Conservation (phyloP, 1,140 invertebrate genomes). For the Drosophila kanapiae region DNA sequence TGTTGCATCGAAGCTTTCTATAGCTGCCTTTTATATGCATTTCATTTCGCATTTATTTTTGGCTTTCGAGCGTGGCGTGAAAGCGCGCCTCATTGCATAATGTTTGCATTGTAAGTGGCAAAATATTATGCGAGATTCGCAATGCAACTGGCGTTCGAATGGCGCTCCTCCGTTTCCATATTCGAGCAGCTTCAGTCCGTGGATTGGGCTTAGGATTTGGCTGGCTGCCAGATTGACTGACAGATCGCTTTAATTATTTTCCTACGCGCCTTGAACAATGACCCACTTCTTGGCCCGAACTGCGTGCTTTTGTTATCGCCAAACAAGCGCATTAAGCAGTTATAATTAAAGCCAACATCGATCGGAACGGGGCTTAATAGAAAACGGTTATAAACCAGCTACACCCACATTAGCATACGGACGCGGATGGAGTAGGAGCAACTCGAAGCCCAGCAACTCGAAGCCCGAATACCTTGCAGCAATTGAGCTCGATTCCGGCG, state of each 20-base stretch:
- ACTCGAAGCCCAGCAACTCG: no score
- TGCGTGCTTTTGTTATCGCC: conserved; percentile 25
- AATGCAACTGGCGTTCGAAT: conserved; percentile 17
- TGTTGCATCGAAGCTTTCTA: conserved; percentile 61
- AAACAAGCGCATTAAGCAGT: conserved; percentile 54
- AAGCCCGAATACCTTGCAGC: conserved; percentile 35
- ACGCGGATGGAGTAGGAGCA: not conserved
- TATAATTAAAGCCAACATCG: conserved; percentile 62
- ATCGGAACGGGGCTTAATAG: conserved; percentile 39
- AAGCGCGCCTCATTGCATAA: conserved; percentile 61
- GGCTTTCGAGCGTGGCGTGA: conserved; percentile 73
- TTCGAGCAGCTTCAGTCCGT: not conserved
- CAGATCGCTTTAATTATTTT: conserved; percentile 43
- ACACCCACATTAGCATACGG: conserved; percentile 74
- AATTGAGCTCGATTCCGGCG: conserved; percentile 21
- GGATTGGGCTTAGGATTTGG: not conserved
- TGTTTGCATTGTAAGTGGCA: conserved; percentile 63
- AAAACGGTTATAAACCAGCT: conserved; percentile 69
- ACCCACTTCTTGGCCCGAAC: conserved; percentile 52
- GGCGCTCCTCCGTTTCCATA: conserved; percentile 32
- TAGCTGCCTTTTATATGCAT: conserved; percentile 54
- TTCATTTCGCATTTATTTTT: conserved; percentile 60
- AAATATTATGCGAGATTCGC: conserved; percentile 57
- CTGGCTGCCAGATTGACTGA: conserved; percentile 15
- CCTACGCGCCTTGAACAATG: conserved; percentile 52